Percentiles rank a stretch among this genome's conserved stretches.
Conservation (phyloP, 1,140 invertebrate genomes). For the Bombus difficillimus region DNA sequence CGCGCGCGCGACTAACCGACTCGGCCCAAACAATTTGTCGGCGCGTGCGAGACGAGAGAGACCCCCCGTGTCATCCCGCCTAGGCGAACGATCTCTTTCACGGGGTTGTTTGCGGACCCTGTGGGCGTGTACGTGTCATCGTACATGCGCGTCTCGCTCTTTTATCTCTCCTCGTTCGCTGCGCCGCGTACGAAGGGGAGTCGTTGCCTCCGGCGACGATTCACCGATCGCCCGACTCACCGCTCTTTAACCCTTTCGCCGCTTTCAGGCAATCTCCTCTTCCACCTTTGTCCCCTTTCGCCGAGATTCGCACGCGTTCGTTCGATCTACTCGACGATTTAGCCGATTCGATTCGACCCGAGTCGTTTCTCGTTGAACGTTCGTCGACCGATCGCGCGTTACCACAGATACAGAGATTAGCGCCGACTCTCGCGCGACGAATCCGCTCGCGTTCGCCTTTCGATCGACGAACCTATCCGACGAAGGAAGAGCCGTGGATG, state of each 20-base stretch:
- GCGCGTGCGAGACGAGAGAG: slow-evolving; percentile 62
- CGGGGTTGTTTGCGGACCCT: slow-evolving; percentile 62
- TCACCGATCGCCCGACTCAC: neutral
- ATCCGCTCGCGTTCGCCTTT: no score
- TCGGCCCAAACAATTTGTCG: slow-evolving; percentile 82
- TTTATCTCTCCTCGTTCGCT: slow-evolving; percentile 18
- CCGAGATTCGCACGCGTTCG: no score
- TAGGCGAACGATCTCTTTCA: slow-evolving; percentile 59
- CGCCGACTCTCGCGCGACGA: no score
- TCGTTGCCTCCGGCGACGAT: neutral
- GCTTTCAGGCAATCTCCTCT: neutral
- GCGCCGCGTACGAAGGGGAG: slow-evolving; percentile 1
- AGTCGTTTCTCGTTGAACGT: no score
- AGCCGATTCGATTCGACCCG: no score
- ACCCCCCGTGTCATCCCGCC: slow-evolving; percentile 45
- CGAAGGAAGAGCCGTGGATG: no score
- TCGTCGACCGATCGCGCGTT: no score
- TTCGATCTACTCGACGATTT: no score
- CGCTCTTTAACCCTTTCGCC: slow-evolving; percentile 7
- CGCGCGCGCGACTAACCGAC: slow-evolving; percentile 77
- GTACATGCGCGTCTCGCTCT: slow-evolving; percentile 38
- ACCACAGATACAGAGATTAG: no score
- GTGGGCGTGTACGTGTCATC: slow-evolving; percentile 59
- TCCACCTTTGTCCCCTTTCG: neutral
- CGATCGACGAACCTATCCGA: no score